phyloP scores from a whole-genome alignment of 2,797 vertebrate genomes.

The Serranus cabrilla region DNA sequence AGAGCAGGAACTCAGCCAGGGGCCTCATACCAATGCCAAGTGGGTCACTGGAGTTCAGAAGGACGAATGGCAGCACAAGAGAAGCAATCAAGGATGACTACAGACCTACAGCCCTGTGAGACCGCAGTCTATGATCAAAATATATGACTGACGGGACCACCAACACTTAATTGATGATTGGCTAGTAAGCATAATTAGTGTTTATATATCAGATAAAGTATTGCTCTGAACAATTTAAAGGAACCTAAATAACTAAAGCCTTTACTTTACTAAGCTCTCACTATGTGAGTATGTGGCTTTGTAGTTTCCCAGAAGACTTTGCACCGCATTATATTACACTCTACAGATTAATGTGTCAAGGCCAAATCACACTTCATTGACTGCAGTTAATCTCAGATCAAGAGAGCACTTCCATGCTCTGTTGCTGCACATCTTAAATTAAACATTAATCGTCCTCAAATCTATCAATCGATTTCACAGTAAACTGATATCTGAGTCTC shows the following conservation, averaged over 20 bases:
- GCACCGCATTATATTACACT: conserved; percentile 9
- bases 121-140: not conserved
- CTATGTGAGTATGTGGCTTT: not conserved
- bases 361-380: conserved; percentile 38
- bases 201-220: too few species aligned
- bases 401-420: not conserved
- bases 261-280: conserved; percentile 6
- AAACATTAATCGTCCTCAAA: conserved; percentile 9
- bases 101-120: conserved; percentile 1
- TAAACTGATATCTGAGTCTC: conserved; percentile 7
- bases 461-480: conserved; percentile 10
- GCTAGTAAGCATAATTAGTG: too few species aligned
- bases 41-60: conserved; percentile 77
- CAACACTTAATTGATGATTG: too few species aligned
- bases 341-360: conserved; percentile 23
- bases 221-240: not conserved
- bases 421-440: conserved; percentile 2
- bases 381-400: conserved; percentile 30
- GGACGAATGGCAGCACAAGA: conserved; percentile 44
- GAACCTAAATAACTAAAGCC: not conserved
- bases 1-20: conserved; percentile 69
- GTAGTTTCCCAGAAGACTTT: conserved; percentile 15
- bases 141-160: not conserved
- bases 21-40: conserved; percentile 70
- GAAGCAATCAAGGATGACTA: conserved; percentile 36